Evolutionary conservation across 1,140 invertebrate genomes (phyloP), one percentile per base, ranked within the genome.

Genomic region (Drosophila busckii): DNA sequence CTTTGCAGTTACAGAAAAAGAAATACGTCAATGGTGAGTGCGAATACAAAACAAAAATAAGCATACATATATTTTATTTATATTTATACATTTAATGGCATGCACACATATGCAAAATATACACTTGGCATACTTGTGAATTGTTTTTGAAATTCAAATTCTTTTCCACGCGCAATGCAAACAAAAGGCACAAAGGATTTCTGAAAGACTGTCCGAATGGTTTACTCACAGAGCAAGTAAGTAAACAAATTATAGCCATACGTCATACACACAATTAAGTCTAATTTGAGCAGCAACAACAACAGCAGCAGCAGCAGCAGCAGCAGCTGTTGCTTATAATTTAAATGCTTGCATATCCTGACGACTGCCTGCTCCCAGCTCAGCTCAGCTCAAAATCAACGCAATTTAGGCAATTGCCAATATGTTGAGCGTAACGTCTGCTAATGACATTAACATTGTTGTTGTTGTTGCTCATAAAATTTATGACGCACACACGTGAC

Each of bases 121-220:
- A 1, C 20, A 9, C 7, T n/a, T 23, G 2, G 2, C 15, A 2
- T 19, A 3, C 7, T 13, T 23, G 15, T 8, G 17, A 38, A 37
- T 45, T 28, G 17, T 26, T 6, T 13, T 8, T 19, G n/a, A 10
- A 10, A n/a, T 2, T 17, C 22, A 19, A 20, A 20, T 9, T 23
- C n/a, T 15, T 16, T 42, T 54, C 46, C 23, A 67, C 37, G 8
- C n/a, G 32, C 22, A 60, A 31, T 62, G 53, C n/a, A 61, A 53
- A 84, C 78, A 63, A 89, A 89, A 97, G 95, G 95, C 95, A 97
- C 89, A 97, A 97, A 92, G 95, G 95, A 86, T 97, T 97, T 87
- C 90, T 97, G 35, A 97, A 96, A 89, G 95, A 97, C 88, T 97
- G 95, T 89, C 95, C 95, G 16, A 95, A 97, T 87, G 95, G 95